phyloP scores from a whole-genome alignment of 2,888 invertebrate species.

The Dynastes maya region DNA sequence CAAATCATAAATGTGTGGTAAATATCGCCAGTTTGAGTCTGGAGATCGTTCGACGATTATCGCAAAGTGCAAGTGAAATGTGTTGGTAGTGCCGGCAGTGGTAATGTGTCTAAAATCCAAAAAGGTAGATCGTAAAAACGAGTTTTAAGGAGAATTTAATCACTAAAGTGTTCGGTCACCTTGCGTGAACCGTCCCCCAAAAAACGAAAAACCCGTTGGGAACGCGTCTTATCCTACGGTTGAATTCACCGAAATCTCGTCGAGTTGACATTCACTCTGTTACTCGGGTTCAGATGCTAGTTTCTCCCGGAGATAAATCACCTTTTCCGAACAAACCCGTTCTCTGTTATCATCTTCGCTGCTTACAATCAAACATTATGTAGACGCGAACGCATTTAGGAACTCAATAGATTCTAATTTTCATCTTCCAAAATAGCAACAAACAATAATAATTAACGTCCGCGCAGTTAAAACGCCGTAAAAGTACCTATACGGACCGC shows the following conservation, averaged over 20 bases:
- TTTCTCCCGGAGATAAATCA: conserved; percentile 7
- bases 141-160: neutral
- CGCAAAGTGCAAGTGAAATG: neutral
- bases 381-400: too few species aligned
- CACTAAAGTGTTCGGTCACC: too few species aligned
- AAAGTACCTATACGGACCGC: neutral
- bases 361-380: neutral
- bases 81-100: neutral
- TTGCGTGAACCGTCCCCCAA: too few species aligned
- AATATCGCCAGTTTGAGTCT: too few species aligned
- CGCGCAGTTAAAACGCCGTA: conserved; percentile 21
- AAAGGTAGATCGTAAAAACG: neutral
- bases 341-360: neutral
- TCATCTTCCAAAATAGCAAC: neutral
- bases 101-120: neutral
- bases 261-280: conserved; percentile 24
- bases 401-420: neutral
- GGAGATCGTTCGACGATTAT: too few species aligned
- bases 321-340: neutral
- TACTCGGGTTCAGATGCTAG: conserved; percentile 3
- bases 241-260: conserved; percentile 49
- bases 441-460: conserved; percentile 6
- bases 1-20: neutral
- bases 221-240: conserved; percentile 53
- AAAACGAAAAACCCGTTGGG: conserved; percentile 33